Evolutionary conservation across 2,888 invertebrate genomes (phyloP).

Genomic region (Eupithecia subumbrata): DNA sequence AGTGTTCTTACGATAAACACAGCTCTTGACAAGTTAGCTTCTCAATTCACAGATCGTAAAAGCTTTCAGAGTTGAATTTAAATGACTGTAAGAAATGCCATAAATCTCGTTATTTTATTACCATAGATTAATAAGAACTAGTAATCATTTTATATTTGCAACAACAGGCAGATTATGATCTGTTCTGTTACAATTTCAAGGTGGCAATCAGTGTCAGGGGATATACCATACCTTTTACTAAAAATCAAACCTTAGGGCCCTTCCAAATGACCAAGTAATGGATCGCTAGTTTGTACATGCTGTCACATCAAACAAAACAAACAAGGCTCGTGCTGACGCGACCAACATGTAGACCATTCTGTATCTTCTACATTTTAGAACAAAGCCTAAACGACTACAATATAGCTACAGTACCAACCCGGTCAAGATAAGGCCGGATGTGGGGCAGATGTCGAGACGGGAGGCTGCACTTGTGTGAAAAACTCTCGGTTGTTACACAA

Average conservation of each 20-base stretch:
- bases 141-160: too few relatives aligned
- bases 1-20: too few relatives aligned
- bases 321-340: not conserved
- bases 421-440: constrained; percentile 59
- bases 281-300: not conserved
- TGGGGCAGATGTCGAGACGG: constrained; percentile 43
- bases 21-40: too few relatives aligned
- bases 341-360: not conserved
- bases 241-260: too few relatives aligned
- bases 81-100: too few relatives aligned
- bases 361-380: constrained; percentile 6
- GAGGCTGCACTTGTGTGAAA: constrained; percentile 46
- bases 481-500: constrained; percentile 39
- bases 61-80: too few relatives aligned
- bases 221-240: not conserved
- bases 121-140: too few relatives aligned
- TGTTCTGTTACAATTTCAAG: too few relatives aligned
- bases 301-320: not conserved
- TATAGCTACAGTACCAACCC: constrained; percentile 1
- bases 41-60: too few relatives aligned
- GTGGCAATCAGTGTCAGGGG: not conserved
- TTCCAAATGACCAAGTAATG: not conserved
- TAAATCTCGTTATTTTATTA: too few relatives aligned
- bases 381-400: constrained; percentile 12
- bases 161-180: too few relatives aligned